Evolutionary conservation across 2,113 vertebrate genomes (phyloP), one percentile per base, ranked within the genome.

Genomic region (Corythoichthys haematopterus): DNA sequence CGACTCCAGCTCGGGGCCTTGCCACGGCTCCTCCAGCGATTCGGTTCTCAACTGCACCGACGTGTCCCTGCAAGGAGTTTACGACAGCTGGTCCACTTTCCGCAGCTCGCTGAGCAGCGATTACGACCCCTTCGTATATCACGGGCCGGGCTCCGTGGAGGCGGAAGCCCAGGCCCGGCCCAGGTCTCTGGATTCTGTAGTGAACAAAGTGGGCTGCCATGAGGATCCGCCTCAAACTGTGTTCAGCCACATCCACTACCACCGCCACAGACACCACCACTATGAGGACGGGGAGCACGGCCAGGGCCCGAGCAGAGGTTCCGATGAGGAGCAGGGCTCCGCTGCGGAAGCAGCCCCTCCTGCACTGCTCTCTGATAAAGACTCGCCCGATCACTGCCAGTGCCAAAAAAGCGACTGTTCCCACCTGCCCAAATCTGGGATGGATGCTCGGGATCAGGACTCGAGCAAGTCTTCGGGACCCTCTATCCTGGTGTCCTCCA

Each of bases 31-130:
- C 45, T 99, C 97, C 72, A 99, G 97, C 46, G 97, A 99, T 89
- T 98, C 96, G 0, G 91, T 98, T 71, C 85, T 98, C 70, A 98
- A 98, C 84, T 99, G 96, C 84, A 98, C 97, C 0, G 96, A 98
- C 0, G 12, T 98, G 75, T 98, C 97, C 68, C 90, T 98, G 66
- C 96, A 96, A 80, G 96, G 95, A 35, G 92, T 97, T 72, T 96
- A 98, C 0, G 97, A 97, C 81, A 98, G 97, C 92, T 95, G 95
- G 75, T 98, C 97, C 72, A 98, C 96, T 0, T 96, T 97, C 87
- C 95, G 93, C 63, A 98, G 97, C 87, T 98, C 97, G 36, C 92
- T 98, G 78, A 99, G 96, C 87, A 98, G 96, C 0, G 97, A 98
- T 87, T 97, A 95, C 0, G 96, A 98, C 64, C 95, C 96, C 0